Base-by-base conservation (phyloP, 53 echinoderm and acorn worm species). In the Patiria pectinifera region DNA sequence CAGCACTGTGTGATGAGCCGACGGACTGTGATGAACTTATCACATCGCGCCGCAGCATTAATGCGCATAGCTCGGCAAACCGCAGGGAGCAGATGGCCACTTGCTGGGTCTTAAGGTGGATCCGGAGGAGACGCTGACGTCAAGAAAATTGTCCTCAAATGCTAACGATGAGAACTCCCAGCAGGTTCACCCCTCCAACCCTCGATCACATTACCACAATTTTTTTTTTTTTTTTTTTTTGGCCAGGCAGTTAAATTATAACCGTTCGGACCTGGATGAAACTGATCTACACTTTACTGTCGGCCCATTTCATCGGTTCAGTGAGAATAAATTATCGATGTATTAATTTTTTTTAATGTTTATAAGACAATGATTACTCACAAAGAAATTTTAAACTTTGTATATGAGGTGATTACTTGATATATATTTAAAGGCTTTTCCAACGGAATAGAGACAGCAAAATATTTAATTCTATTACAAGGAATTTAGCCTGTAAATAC, bases 131-230 rank as follows among this genome's bases (percentile, higher is more conserved):
- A 62, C 48, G 48, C 86, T 86, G 86, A 86, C 86, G 86, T 86
- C 86, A 86, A 75, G 49, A 74, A 71, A 86, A 48, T 74, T 49
- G 53, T 86, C 86, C 48, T n/a, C 49, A 14, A 86, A 46, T 86
- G 53, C 86, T 86, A 86, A 86, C 62, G 86, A 72, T 23, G 71
- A 86, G 86, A 48, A 3, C 7, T 21, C 75, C 86, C 72, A 24
- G 86, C 82, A 82, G 82, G 82, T 53, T 53, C 82, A 53, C 53
- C 21, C 23, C 45, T 12, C 18, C 63, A 45, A 14, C 66, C 46
- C 85, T 45, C 74, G 24, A 74, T 74, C 74, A 21, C 74, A 74
- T 74, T 70, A 21, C 70, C 16, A 70, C 14, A 18, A 70, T 70
- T 13, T 13, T 18, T 70, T 70, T 21, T 35, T 18, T 70, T 70